A percentile compares a stretch with the other conserved stretches of the same genome.
phyloP scores from a whole-genome alignment of 2,888 invertebrate genomes.

The Conistra vaccinii region DNA sequence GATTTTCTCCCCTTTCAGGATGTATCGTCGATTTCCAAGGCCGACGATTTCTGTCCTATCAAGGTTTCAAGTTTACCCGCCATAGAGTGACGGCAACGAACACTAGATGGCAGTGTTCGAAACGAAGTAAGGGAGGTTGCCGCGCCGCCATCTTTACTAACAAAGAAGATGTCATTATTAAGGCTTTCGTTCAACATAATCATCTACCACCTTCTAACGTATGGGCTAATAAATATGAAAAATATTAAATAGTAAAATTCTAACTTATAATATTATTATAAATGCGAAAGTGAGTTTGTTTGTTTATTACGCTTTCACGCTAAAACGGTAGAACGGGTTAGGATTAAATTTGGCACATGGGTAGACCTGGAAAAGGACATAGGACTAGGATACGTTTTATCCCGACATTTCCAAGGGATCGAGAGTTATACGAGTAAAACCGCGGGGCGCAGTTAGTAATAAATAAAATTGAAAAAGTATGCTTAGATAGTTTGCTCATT shows the following conservation, averaged over 20 bases:
- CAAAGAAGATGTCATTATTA: conserved; percentile 46
- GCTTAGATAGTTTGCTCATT: background rate
- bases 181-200: conserved; percentile 23
- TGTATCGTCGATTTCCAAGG: conserved; percentile 12
- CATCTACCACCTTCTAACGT: background rate
- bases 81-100: conserved; percentile 3
- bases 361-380: no score
- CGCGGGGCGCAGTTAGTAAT: no score
- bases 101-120: conserved; percentile 44
- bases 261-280: no score
- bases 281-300: no score
- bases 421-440: no score
- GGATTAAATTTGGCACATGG: no score
- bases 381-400: no score
- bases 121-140: conserved; percentile 20
- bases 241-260: background rate
- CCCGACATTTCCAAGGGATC: no score
- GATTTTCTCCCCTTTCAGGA: background rate
- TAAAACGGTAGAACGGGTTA: no score
- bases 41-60: conserved; percentile 13
- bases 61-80: conserved; percentile 40
- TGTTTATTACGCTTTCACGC: no score
- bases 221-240: conserved; percentile 2
- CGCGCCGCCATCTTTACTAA: conserved; percentile 58
- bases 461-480: background rate